These are phyloP conservation scores for Xenopus borealis DNA, from an alignment of 2,113 vertebrate species.

Conservation along the genomic window DNA sequence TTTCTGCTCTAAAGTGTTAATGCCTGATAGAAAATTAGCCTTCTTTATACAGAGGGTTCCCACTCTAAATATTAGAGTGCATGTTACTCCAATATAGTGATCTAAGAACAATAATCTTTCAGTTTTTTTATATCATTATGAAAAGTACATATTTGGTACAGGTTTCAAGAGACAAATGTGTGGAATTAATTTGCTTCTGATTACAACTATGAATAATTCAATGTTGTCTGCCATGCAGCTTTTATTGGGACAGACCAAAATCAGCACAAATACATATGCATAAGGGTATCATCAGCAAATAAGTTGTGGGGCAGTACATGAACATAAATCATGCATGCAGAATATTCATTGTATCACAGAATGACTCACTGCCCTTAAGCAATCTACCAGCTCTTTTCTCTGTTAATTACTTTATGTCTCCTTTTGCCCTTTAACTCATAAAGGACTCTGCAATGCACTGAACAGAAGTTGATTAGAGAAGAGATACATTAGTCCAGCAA, in stretches of 20 bases:
- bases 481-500: too few species aligned
- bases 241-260: conserved; percentile 16
- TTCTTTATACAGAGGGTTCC: too few species aligned
- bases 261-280: conserved; percentile 33
- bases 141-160: too few species aligned
- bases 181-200: neutral
- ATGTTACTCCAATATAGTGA: too few species aligned
- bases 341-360: conserved; percentile 17
- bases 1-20: too few species aligned
- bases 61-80: too few species aligned
- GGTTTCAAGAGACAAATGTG: too few species aligned
- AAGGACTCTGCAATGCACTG: neutral
- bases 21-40: too few species aligned
- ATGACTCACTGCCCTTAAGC: conserved; percentile 34
- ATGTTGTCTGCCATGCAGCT: conserved; percentile 1
- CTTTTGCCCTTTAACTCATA: neutral
- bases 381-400: conserved; percentile 1
- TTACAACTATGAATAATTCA: neutral
- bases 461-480: too few species aligned
- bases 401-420: conserved; percentile 22
- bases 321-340: conserved; percentile 28
- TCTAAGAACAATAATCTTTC: too few species aligned
- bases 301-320: conserved; percentile 27
- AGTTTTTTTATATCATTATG: too few species aligned
- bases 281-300: conserved; percentile 11